These are phyloP conservation scores for Patella ulyssiponensis DNA, from an alignment of 2,888 invertebrate genomes.

Conservation along the genomic window DNA sequence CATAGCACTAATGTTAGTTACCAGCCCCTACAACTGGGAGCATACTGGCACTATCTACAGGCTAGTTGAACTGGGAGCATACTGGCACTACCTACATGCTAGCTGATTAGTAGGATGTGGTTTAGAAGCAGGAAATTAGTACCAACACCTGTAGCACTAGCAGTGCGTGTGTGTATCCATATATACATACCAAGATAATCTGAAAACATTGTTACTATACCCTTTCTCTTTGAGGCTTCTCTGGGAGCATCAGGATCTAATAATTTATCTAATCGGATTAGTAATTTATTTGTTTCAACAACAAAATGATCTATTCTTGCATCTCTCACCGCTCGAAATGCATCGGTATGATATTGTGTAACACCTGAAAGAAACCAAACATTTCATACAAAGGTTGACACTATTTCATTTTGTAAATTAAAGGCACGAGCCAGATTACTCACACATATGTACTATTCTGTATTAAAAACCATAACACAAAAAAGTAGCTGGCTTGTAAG, in stretches of 20 bases:
- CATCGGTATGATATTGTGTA: constrained; percentile 80
- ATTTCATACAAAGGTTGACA: not conserved
- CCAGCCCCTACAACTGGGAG: too few species aligned
- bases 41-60: too few species aligned
- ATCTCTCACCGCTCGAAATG: constrained; percentile 81
- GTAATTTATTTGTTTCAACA: constrained; percentile 93
- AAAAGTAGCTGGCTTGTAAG: too few species aligned
- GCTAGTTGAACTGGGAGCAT: too few species aligned
- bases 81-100: too few species aligned
- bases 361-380: constrained; percentile 73
- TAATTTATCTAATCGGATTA: constrained; percentile 93
- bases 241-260: constrained; percentile 81
- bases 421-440: too few species aligned
- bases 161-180: not conserved
- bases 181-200: constrained; percentile 8
- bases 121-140: too few species aligned
- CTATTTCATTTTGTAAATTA: not conserved
- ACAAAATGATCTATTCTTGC: constrained; percentile 88
- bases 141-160: too few species aligned
- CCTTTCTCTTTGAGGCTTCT: constrained; percentile 71
- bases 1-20: too few species aligned
- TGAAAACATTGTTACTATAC: constrained; percentile 45
- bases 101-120: too few species aligned
- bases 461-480: too few species aligned
- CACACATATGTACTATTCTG: too few species aligned